Evolutionary conservation across 2,888 invertebrate genomes (phyloP).

Genomic region (Alentia gelatinosa): DNA sequence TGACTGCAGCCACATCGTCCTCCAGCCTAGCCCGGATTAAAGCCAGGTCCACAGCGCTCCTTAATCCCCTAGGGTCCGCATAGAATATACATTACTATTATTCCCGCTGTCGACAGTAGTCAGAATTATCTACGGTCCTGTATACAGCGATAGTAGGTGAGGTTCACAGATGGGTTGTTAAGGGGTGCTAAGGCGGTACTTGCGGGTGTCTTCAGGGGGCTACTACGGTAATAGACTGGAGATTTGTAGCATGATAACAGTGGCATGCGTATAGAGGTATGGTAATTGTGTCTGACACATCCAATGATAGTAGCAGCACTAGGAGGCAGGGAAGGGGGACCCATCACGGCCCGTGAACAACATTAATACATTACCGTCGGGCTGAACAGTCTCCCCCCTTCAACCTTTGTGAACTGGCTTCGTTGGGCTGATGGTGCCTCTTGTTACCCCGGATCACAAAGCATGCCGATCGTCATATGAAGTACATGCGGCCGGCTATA

Average conservation of each 20-base stretch:
- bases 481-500: background rate
- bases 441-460: background rate
- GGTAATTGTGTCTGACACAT: constrained; percentile 3
- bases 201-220: background rate
- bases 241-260: background rate
- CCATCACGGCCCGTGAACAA: background rate
- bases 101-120: too few species aligned
- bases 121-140: too few species aligned
- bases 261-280: background rate
- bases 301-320: background rate
- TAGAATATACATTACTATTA: too few species aligned
- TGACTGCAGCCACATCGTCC: too few species aligned
- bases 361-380: background rate
- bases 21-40: too few species aligned
- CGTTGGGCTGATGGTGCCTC: background rate
- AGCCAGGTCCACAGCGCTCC: too few species aligned
- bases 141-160: too few species aligned
- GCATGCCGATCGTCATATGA: background rate
- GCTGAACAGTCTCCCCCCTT: background rate
- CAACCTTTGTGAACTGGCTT: background rate
- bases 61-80: too few species aligned
- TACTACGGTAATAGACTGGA: background rate
- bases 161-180: too few species aligned
- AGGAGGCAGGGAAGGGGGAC: too few species aligned
- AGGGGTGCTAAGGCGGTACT: too few species aligned